Base-by-base conservation (phyloP, 2,113 vertebrate species). In the Sula dactylatra region DNA sequence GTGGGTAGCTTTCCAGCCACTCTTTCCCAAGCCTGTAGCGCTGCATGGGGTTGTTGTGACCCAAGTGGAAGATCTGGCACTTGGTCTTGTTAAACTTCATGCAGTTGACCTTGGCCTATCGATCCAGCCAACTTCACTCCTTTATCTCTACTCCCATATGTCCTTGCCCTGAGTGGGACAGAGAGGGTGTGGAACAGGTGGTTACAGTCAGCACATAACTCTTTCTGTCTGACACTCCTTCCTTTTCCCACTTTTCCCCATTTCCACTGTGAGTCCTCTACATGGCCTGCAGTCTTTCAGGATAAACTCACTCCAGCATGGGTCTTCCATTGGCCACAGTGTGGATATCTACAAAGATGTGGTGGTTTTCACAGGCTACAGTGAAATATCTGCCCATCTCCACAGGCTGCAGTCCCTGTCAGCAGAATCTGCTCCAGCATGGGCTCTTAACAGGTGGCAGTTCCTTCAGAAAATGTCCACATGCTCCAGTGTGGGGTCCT, bases 121-220 rank as follows among this genome's bases (percentile, higher is more conserved):
- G n/a, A n/a, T n/a, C n/a, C n/a, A n/a, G n/a, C n/a, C n/a, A n/a
- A n/a, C 6, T 71, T 85, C 12, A 34, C 7, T 66, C 8, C 25
- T 92, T 90, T 55, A 36, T 67, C 34, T 24, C 24, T 62, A 24
- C 6, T 58, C 21, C 21, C 13, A 15, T 24, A 25, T 1, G 7
- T 7, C 31, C 26, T 64, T 92, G 44, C 8, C 27, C 16, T 0
- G 1, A n/a, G 15, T 18, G 40, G 12, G 10, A 58, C 34, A 44
- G 7, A 13, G 9, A 80, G 5, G 1, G 4, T 50, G 16, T 5
- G 16, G 38, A 84, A 38, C 13, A n/a, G 15, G 24, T 52, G 32
- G 50, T 27, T 81, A 44, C 0, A 0, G 7, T 61, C 21, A 54
- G 18, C 19, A 34, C 6, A 1, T 54, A 36, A 54, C 27, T 44